Percentiles rank a stretch among this genome's conserved stretches.
Evolutionary conservation across 2,113 vertebrate species (phyloP).

Genomic region (Dipodomys ordii): DNA sequence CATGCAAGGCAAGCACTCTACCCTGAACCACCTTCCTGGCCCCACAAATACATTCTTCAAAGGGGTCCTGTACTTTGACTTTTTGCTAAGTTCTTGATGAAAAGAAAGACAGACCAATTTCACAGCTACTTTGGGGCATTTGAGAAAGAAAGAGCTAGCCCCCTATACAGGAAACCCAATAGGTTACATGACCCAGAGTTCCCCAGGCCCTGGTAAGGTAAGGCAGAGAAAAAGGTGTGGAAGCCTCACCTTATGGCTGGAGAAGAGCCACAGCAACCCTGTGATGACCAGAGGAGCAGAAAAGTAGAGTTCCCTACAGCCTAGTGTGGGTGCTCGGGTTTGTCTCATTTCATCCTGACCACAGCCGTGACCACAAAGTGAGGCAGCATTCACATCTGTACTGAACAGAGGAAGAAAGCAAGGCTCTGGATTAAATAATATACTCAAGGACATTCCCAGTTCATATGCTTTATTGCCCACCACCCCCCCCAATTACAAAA

Average conservation of each 20-base stretch:
- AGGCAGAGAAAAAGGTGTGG: not conserved
- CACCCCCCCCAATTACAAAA: not conserved
- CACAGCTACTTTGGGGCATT: not conserved
- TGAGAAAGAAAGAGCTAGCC: not conserved
- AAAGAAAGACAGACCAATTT: not conserved
- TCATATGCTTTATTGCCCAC: not conserved
- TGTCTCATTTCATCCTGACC: not conserved
- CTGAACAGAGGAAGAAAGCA: not conserved
- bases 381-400: not conserved
- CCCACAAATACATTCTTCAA: not conserved
- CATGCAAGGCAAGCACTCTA: too few relatives aligned
- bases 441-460: slow-evolving; percentile 50
- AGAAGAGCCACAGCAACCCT: not conserved
- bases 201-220: not conserved
- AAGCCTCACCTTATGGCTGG: not conserved
- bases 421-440: slow-evolving; percentile 5
- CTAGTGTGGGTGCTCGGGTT: not conserved
- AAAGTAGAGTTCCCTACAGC: too few relatives aligned
- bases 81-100: not conserved
- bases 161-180: not conserved
- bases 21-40: too few relatives aligned
- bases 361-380: not conserved
- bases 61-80: not conserved
- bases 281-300: not conserved
- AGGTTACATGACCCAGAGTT: not conserved